Percentiles rank a stretch among this genome's conserved stretches.
Evolutionary conservation across 2,113 vertebrate genomes (phyloP).

Genomic region (Porphyrio hochstetteri): DNA sequence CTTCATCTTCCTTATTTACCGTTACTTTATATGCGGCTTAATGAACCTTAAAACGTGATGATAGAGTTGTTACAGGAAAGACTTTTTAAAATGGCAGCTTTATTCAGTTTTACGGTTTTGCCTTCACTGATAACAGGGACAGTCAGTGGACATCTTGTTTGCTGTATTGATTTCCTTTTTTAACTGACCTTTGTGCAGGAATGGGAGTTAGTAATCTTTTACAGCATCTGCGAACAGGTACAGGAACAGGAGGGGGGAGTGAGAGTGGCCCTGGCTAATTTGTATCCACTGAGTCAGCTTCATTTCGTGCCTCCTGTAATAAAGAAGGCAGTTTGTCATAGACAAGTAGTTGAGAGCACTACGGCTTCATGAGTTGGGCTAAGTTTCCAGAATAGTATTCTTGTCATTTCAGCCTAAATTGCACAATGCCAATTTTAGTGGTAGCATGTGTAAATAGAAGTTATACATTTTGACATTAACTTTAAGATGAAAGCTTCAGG

Average conservation of each 20-base stretch:
- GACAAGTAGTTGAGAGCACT: background rate
- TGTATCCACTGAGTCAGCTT: constrained; percentile 41
- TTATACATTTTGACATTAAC: background rate
- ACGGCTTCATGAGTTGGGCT: background rate
- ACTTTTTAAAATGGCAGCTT: constrained; percentile 23
- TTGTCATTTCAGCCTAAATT: background rate
- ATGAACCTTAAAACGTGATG: constrained; percentile 9
- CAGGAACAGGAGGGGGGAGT: constrained; percentile 19
- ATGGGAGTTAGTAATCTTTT: constrained; percentile 49
- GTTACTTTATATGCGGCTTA: constrained; percentile 38
- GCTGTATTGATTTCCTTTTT: constrained; percentile 62
- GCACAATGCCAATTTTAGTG: background rate
- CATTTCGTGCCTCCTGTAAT: constrained; percentile 23
- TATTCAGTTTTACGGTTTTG: constrained; percentile 7
- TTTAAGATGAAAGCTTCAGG: constrained; percentile 27
- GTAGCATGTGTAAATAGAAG: constrained; percentile 23
- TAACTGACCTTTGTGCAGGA: constrained; percentile 51
- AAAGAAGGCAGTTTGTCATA: constrained; percentile 29
- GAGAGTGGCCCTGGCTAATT: constrained; percentile 16
- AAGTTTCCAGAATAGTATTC: background rate
- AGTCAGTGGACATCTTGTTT: constrained; percentile 63
- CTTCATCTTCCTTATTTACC: constrained; percentile 59
- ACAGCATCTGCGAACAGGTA: constrained; percentile 47
- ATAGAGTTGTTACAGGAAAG: constrained; percentile 34
- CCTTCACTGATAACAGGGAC: background rate